Evolutionary conservation across 2,888 invertebrate genomes (phyloP).

Genomic region (Temnothorax unifasciatus): DNA sequence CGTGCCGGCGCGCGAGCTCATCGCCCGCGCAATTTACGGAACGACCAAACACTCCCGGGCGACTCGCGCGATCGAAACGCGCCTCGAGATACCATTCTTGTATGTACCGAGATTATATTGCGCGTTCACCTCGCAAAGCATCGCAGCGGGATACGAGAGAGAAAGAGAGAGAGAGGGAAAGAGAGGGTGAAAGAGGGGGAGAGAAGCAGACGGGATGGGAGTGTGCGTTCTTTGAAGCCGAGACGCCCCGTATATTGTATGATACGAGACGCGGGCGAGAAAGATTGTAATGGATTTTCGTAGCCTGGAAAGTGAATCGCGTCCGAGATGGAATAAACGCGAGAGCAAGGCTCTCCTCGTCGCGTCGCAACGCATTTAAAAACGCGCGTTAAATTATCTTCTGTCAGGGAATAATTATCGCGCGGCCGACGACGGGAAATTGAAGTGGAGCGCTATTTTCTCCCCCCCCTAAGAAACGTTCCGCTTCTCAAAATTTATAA

Average conservation of each 20-base stretch:
- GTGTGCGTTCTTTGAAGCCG: slow-evolving; percentile 49
- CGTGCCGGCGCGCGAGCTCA: slow-evolving; percentile 24
- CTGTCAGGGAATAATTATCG: slow-evolving; percentile 49
- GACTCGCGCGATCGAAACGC: slow-evolving; percentile 37
- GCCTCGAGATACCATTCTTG: slow-evolving; percentile 41
- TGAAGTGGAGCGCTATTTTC: slow-evolving; percentile 11
- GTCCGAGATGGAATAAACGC: slow-evolving; percentile 51
- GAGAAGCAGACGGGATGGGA: neutral
- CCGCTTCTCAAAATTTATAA: neutral
- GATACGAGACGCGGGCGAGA: slow-evolving; percentile 45
- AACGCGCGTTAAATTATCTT: slow-evolving; percentile 52
- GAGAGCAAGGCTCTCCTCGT: neutral
- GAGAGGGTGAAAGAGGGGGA: too few relatives aligned
- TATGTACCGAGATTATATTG: slow-evolving; percentile 49
- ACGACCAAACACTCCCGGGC: slow-evolving; percentile 33
- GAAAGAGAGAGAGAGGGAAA: neutral
- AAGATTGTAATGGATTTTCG: slow-evolving; percentile 58
- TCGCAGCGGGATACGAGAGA: neutral
- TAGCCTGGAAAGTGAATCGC: slow-evolving; percentile 53
- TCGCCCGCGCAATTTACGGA: slow-evolving; percentile 53
- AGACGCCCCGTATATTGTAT: slow-evolving; percentile 46
- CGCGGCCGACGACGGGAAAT: slow-evolving; percentile 20
- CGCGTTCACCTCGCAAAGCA: slow-evolving; percentile 33
- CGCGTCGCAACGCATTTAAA: slow-evolving; percentile 37
- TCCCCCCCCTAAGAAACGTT: neutral